Conservation (phyloP, 2,888 invertebrate species). For the Ophioninae sp. region DNA sequence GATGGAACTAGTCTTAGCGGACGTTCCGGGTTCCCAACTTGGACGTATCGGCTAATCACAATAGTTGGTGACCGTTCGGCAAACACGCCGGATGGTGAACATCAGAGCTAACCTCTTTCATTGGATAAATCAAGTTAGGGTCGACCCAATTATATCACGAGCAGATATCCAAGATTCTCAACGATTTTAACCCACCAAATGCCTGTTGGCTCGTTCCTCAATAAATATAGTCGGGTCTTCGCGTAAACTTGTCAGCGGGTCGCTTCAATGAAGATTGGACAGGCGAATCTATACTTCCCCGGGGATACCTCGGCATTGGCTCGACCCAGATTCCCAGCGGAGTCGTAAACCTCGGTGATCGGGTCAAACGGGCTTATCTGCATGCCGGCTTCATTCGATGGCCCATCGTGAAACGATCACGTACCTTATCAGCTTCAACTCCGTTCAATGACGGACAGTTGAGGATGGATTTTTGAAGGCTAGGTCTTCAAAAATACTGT, state of each 20-base stretch:
- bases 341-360: conserved; percentile 44
- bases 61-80: conserved; percentile 21
- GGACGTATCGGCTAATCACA: conserved; percentile 37
- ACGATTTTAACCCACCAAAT: too few species aligned
- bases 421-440: conserved; percentile 54
- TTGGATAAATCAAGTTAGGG: conserved; percentile 35
- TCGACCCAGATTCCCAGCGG: conserved; percentile 38
- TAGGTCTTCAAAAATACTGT: too few species aligned
- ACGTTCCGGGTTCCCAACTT: conserved; percentile 31
- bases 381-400: conserved; percentile 69
- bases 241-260: not conserved
- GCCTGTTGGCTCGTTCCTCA: not conserved
- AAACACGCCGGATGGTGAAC: conserved; percentile 11
- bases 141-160: not conserved
- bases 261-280: not conserved
- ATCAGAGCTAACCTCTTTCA: conserved; percentile 36
- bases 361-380: conserved; percentile 70
- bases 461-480: not conserved
- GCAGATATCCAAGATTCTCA: not conserved
- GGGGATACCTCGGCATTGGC: not conserved
- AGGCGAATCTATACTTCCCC: conserved; percentile 2
- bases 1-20: conserved; percentile 10
- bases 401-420: conserved; percentile 71
- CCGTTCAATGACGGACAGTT: conserved; percentile 12
- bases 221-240: not conserved